These are phyloP conservation scores for Dromas ardeola DNA, from an alignment of 2,113 vertebrate species.

Conservation along the genomic window DNA sequence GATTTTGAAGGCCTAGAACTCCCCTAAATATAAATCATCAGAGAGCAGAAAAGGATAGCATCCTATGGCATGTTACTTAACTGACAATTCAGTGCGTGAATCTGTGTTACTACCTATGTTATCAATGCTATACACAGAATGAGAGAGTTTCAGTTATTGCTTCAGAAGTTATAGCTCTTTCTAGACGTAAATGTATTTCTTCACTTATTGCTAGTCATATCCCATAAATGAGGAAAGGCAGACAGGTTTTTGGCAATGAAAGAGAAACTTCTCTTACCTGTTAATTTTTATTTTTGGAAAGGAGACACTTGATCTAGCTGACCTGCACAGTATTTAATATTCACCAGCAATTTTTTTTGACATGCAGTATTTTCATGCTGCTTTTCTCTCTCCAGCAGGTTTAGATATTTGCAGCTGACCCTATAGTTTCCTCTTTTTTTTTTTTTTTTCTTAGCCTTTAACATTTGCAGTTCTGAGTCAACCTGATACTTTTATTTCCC, in stretches of 20 bases:
- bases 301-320: background rate
- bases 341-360: background rate
- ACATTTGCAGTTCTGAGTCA: background rate
- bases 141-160: background rate
- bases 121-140: background rate
- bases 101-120: background rate
- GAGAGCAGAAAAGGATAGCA: background rate
- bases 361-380: background rate
- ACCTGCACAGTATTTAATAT: background rate
- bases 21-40: background rate
- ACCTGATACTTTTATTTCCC: conserved; percentile 1
- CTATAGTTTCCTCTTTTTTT: background rate
- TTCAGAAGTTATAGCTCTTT: background rate
- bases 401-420: background rate
- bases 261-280: background rate
- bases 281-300: background rate
- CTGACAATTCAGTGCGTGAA: background rate
- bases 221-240: background rate
- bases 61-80: background rate
- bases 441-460: conserved; percentile 1
- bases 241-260: background rate
- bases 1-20: background rate
- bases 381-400: background rate
- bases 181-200: background rate
- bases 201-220: background rate